Percentiles rank a stretch among this genome's conserved stretches.
Conservation (phyloP, 35 echinoderm and acorn worm species). For the Anneissia japonica region DNA sequence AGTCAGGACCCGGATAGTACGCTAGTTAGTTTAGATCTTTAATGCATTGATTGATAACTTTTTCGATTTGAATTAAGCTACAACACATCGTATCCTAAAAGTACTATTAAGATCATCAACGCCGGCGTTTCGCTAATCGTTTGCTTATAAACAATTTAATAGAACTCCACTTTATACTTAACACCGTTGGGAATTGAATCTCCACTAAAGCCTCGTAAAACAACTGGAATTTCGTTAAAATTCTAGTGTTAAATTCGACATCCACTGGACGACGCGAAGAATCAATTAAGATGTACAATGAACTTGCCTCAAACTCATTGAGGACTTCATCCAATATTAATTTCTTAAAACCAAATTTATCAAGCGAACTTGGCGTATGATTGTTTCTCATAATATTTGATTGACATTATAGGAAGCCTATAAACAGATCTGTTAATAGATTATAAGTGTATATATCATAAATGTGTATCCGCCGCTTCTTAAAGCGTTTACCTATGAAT, state of each 20-base stretch:
- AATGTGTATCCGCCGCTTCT: too few relatives aligned
- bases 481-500: too few relatives aligned
- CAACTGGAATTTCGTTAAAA: neutral
- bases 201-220: neutral
- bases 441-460: too few relatives aligned
- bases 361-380: neutral
- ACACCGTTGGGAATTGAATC: neutral
- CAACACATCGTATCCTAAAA: neutral
- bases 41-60: neutral
- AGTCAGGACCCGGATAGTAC: neutral
- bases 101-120: neutral
- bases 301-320: neutral
- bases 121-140: neutral
- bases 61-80: neutral
- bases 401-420: neutral
- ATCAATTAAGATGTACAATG: neutral
- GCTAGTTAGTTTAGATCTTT: neutral
- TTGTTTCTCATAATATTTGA: neutral
- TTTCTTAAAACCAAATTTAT: neutral
- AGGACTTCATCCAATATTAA: neutral
- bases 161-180: neutral
- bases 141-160: slow-evolving; percentile 2
- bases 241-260: neutral
- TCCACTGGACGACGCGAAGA: neutral
- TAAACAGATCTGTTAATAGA: neutral